Base-by-base conservation (phyloP, 2,888 invertebrate species). In the Lissonota sp. region DNA sequence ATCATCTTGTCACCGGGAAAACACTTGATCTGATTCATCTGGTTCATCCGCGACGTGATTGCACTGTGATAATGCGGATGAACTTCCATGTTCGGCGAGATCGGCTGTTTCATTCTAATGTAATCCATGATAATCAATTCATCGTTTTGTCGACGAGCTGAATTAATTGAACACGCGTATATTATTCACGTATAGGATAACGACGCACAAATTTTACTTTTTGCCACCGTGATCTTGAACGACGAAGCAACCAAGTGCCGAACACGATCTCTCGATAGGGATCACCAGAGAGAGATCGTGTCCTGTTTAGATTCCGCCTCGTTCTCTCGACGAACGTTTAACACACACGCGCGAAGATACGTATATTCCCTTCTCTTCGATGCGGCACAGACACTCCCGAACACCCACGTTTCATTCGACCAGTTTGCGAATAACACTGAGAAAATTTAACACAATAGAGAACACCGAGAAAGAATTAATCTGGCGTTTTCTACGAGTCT, bases 11-110 rank as follows among this genome's bases (percentile, higher is more conserved):
- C 91, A 40, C 89, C 89, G n/a, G 92, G 89, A 84, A 90, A 92
- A 82, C 90, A 92, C 84, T 92, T 92, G 88, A 92, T 91, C 83
- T 90, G 91, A 84, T 92, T 92, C 89, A 92, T 91, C 83, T 90
- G 91, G 84, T 92, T 92, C 92, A 92, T 92, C 77, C 92, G 89
- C 73, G 91, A 86, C 75, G 89, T 85, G 80, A 92, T 89, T 84
- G 89, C 86, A 81, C 88, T 89, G 86, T 90, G 91, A 84, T 92
- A 91, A 86, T 89, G 91, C 84, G 88, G 84, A 86, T 92, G 92
- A 80, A 92, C 90, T 84, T 92, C 92, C 92, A 92, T 92, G 86
- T 83, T 86, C 64, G 63, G 73, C 57, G 72, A 72, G 62, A 70
- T 62, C 40, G 60, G 64, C 73, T 69, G 76, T 44, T 81, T 69